phyloP scores from a whole-genome alignment of 2,113 vertebrate species.

The Oplegnathus fasciatus region DNA sequence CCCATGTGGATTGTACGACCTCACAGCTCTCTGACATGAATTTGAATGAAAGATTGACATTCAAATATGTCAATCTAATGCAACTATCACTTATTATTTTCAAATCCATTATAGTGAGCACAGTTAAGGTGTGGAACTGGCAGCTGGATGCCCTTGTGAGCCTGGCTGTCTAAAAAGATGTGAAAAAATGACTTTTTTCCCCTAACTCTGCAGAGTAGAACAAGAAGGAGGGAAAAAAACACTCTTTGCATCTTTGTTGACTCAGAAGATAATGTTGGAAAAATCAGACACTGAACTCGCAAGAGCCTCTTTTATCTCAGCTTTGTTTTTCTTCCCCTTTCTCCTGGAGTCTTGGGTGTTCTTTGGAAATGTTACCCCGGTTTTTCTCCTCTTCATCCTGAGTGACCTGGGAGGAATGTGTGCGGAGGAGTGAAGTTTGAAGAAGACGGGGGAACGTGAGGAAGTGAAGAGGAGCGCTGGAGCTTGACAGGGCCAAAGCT shows the following conservation, averaged over 20 bases:
- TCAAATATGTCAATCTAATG: slow-evolving; percentile 5
- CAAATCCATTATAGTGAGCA: slow-evolving; percentile 25
- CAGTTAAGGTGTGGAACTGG: slow-evolving; percentile 45
- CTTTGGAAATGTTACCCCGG: slow-evolving; percentile 59
- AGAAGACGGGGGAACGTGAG: slow-evolving; percentile 28
- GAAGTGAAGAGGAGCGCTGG: slow-evolving; percentile 58
- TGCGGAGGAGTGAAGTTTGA: slow-evolving; percentile 40
- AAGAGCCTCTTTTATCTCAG: slow-evolving; percentile 58
- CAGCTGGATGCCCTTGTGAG: slow-evolving; percentile 48
- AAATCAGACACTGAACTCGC: slow-evolving; percentile 48
- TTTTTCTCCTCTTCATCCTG: slow-evolving; percentile 43
- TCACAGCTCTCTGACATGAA: slow-evolving; percentile 11
- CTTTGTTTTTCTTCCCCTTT: slow-evolving; percentile 51
- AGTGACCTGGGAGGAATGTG: slow-evolving; percentile 69
- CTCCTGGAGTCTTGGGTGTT: slow-evolving; percentile 63
- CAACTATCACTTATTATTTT: slow-evolving; percentile 11
- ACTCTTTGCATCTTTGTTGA: slow-evolving; percentile 68
- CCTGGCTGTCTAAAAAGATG: slow-evolving; percentile 30
- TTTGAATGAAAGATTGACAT: slow-evolving; percentile 33
- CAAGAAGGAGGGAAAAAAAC: slow-evolving; percentile 25
- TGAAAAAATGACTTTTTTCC: slow-evolving; percentile 29
- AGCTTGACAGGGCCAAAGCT: slow-evolving; percentile 76
- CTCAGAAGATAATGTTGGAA: slow-evolving; percentile 54
- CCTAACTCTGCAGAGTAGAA: slow-evolving; percentile 48
- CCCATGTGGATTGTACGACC: slow-evolving; percentile 31